phyloP scores from a whole-genome alignment of 2,888 invertebrate genomes.

The Coecobrya sp. region DNA sequence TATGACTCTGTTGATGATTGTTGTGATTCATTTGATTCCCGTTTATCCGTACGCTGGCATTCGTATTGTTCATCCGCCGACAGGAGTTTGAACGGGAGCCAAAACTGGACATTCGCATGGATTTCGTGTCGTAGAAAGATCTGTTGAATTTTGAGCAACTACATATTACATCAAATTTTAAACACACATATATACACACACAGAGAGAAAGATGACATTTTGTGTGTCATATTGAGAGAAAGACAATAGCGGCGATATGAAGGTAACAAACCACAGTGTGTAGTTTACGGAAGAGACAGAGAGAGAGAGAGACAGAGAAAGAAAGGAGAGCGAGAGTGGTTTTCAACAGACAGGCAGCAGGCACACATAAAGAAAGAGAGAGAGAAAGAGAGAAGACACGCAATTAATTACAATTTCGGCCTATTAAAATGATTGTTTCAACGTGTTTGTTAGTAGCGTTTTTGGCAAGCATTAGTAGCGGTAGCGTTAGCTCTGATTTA shows the following conservation, averaged over 20 bases:
- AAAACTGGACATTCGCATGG: constrained; percentile 85
- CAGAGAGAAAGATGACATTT: constrained; percentile 41
- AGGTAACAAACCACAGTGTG: constrained; percentile 51
- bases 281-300: constrained; percentile 40
- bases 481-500: background rate
- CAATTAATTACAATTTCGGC: constrained; percentile 33
- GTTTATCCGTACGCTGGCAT: constrained; percentile 67
- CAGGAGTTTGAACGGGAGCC: constrained; percentile 83
- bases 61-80: constrained; percentile 61
- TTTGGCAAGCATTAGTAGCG: constrained; percentile 69
- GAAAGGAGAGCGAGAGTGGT: background rate
- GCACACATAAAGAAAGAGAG: constrained; percentile 39
- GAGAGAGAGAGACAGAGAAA: constrained; percentile 27
- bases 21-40: constrained; percentile 65
- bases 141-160: constrained; percentile 83
- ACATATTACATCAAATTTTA: constrained; percentile 46
- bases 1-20: constrained; percentile 73
- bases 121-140: constrained; percentile 85
- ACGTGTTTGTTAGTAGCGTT: constrained; percentile 21
- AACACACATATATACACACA: constrained; percentile 69
- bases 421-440: background rate
- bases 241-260: constrained; percentile 6
- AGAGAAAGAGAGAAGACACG: constrained; percentile 16
- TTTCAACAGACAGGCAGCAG: constrained; percentile 44
- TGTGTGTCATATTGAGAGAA: constrained; percentile 15